phyloP scores from a whole-genome alignment of 2,888 invertebrate genomes.

The Acrocera orbiculus region DNA sequence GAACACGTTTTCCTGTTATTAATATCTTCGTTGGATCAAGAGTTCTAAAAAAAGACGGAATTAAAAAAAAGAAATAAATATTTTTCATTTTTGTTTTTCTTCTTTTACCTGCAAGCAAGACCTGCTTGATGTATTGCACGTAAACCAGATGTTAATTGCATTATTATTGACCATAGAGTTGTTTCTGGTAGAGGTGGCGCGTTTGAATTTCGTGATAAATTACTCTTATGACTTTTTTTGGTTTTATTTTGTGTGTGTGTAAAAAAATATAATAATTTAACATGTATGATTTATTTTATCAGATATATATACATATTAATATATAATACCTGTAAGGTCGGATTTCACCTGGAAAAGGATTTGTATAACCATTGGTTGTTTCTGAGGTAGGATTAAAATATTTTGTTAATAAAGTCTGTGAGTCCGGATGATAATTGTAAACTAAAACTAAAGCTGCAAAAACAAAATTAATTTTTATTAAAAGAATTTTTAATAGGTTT shows the following conservation, averaged over 20 bases:
- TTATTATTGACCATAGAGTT: slow-evolving; percentile 86
- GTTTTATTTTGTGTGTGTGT: no score
- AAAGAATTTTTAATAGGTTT: no score
- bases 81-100: background rate
- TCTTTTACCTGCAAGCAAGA: slow-evolving; percentile 39
- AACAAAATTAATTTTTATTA: slow-evolving; percentile 19
- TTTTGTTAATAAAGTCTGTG: slow-evolving; percentile 70
- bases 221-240: slow-evolving; percentile 31
- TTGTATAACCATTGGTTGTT: slow-evolving; percentile 44
- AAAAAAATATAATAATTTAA: no score
- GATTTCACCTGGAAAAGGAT: slow-evolving; percentile 71
- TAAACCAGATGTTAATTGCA: slow-evolving; percentile 86
- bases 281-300: slow-evolving; percentile 3
- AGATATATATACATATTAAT: slow-evolving; percentile 4
- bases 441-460: slow-evolving; percentile 72
- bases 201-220: slow-evolving; percentile 37
- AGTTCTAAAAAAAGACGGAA: slow-evolving; percentile 35
- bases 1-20: slow-evolving; percentile 56
- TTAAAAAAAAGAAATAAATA: background rate
- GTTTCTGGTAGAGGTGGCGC: slow-evolving; percentile 71
- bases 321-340: slow-evolving; percentile 29
- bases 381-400: slow-evolving; percentile 52
- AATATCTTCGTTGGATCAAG: slow-evolving; percentile 88
- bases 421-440: slow-evolving; percentile 86
- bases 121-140: slow-evolving; percentile 69